Conservation (phyloP, 2,113 vertebrate species). For the Lepisosteus osseus region DNA sequence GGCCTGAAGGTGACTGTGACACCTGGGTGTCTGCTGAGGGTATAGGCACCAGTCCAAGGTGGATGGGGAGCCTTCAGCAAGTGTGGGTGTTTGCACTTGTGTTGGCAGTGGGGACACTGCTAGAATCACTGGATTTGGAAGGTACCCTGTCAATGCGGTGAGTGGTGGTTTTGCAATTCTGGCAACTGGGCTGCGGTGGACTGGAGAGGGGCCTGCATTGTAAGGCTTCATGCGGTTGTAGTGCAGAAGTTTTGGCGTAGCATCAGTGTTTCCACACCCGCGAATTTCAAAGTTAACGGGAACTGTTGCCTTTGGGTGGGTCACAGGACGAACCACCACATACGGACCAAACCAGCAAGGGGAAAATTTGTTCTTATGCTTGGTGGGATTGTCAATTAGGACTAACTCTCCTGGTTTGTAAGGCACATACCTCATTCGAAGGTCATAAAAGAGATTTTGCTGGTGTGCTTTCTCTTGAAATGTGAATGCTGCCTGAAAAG, state of each 20-base stretch:
- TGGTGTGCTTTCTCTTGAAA: neutral
- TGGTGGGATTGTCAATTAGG: neutral
- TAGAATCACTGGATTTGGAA: neutral
- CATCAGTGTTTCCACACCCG: neutral
- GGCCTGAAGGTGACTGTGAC: too few relatives aligned
- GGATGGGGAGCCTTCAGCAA: too few relatives aligned
- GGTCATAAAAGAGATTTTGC: neutral
- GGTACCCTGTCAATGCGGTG: neutral
- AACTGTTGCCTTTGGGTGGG: neutral
- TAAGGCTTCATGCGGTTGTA: constrained; percentile 10
- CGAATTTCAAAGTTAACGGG: constrained; percentile 13
- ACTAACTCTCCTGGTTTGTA: neutral
- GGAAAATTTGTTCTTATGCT: neutral
- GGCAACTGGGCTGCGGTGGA: too few relatives aligned
- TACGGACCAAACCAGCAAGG: constrained; percentile 13
- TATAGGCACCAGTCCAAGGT: too few relatives aligned
- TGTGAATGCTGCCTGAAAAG: neutral
- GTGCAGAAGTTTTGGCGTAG: constrained; percentile 12
- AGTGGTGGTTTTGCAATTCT: too few relatives aligned
- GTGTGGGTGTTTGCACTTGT: too few relatives aligned
- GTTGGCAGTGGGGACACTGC: too few relatives aligned
- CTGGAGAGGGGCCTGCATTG: neutral
- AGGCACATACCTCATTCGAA: neutral
- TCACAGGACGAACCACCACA: constrained; percentile 1
- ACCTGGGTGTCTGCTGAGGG: too few relatives aligned